phyloP scores from a whole-genome alignment of 2,113 vertebrate species.

The Eleginops maclovinus region DNA sequence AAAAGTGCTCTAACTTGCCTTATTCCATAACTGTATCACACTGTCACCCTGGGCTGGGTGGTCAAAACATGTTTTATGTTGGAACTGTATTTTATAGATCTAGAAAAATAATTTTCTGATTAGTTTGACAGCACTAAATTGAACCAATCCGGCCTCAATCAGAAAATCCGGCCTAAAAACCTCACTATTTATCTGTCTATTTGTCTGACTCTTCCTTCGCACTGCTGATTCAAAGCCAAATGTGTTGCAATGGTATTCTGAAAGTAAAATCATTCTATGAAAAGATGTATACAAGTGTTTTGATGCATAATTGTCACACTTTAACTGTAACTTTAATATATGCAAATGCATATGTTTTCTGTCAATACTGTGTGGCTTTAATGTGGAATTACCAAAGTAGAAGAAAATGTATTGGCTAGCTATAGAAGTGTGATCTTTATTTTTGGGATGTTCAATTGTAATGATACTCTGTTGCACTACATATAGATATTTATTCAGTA shows the following conservation, averaged over 20 bases:
- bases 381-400: conserved; percentile 44
- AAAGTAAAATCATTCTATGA: not conserved
- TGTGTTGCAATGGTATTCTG: conserved; percentile 5
- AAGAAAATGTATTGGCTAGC: not conserved
- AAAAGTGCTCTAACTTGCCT: conserved; percentile 36
- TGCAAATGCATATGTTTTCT: conserved; percentile 13
- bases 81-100: not conserved
- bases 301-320: conserved; percentile 26
- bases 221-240: conserved; percentile 13
- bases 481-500: conserved; percentile 32
- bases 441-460: not conserved
- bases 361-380: conserved; percentile 15
- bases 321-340: not conserved
- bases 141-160: not conserved
- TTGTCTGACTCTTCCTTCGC: conserved; percentile 1
- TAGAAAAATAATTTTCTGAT: not conserved
- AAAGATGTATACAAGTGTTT: conserved; percentile 12
- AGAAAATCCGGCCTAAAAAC: not conserved
- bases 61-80: not conserved
- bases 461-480: conserved; percentile 20
- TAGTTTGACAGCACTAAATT: not conserved
- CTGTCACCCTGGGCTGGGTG: conserved; percentile 28
- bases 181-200: not conserved
- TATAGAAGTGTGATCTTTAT: conserved; percentile 27
- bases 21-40: conserved; percentile 7